Evolutionary conservation across 2,797 vertebrate species (phyloP).

Genomic region (Sandelia bainsii): DNA sequence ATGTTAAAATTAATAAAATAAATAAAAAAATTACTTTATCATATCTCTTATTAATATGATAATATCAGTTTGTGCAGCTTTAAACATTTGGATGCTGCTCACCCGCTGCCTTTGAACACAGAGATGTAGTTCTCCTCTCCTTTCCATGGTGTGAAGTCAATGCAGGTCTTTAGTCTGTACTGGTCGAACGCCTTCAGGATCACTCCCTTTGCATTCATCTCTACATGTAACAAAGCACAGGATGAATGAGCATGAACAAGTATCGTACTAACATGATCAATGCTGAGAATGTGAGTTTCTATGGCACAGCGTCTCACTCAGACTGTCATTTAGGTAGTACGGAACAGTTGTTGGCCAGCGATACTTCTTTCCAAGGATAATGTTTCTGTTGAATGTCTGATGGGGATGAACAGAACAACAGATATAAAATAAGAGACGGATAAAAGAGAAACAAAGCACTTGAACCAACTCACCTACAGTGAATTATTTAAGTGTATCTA

Average conservation of each 20-base stretch:
- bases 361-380: slow-evolving; percentile 86
- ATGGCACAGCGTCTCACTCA: slow-evolving; percentile 80
- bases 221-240: slow-evolving; percentile 64
- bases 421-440: neutral
- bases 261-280: rapidly evolving
- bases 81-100: slow-evolving; percentile 52
- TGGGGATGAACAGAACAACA: slow-evolving; percentile 19
- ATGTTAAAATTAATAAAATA: no score
- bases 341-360: slow-evolving; percentile 90
- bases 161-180: slow-evolving; percentile 93
- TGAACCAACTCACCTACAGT: neutral
- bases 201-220: slow-evolving; percentile 92
- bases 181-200: slow-evolving; percentile 92
- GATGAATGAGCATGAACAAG: neutral
- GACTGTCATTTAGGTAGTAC: slow-evolving; percentile 89
- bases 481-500: no score
- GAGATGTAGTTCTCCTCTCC: slow-evolving; percentile 91
- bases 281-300: neutral
- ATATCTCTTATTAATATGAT: no score
- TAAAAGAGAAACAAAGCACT: neutral
- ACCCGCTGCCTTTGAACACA: slow-evolving; percentile 91
- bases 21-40: no score
- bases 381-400: slow-evolving; percentile 80
- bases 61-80: neutral
- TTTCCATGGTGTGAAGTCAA: slow-evolving; percentile 92